phyloP scores from a whole-genome alignment of 2,888 invertebrate genomes.

The Papilio protenor region DNA sequence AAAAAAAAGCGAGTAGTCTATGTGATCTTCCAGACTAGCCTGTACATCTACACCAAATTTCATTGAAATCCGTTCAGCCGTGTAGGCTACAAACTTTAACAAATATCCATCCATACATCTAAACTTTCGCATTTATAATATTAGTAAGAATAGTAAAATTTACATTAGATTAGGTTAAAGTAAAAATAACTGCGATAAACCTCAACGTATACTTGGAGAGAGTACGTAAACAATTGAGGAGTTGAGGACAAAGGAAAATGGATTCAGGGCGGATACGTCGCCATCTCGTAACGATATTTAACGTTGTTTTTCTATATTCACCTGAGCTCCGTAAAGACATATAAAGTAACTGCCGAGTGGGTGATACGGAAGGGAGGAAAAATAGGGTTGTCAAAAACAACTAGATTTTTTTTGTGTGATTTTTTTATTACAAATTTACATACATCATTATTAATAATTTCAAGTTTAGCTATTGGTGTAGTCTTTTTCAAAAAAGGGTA shows the following conservation, averaged over 20 bases:
- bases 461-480: too few species aligned
- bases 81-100: too few species aligned
- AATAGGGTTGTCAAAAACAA: background rate
- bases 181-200: background rate
- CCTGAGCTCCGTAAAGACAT: slow-evolving; percentile 31
- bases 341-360: slow-evolving; percentile 29
- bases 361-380: background rate
- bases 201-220: background rate
- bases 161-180: too few species aligned
- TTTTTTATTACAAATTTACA: background rate
- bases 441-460: too few species aligned
- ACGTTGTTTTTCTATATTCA: slow-evolving; percentile 38
- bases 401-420: background rate
- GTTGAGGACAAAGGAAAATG: slow-evolving; percentile 17
- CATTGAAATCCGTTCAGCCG: too few species aligned
- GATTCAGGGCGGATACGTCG: slow-evolving; percentile 11
- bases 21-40: too few species aligned
- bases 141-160: too few species aligned
- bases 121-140: too few species aligned
- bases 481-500: too few species aligned
- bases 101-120: too few species aligned
- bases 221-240: slow-evolving; percentile 8
- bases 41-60: too few species aligned
- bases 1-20: too few species aligned
- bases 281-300: slow-evolving; percentile 20